These are phyloP conservation scores for Tachysurus vachellii DNA, from an alignment of 2,113 vertebrate genomes.

Conservation along the genomic window DNA sequence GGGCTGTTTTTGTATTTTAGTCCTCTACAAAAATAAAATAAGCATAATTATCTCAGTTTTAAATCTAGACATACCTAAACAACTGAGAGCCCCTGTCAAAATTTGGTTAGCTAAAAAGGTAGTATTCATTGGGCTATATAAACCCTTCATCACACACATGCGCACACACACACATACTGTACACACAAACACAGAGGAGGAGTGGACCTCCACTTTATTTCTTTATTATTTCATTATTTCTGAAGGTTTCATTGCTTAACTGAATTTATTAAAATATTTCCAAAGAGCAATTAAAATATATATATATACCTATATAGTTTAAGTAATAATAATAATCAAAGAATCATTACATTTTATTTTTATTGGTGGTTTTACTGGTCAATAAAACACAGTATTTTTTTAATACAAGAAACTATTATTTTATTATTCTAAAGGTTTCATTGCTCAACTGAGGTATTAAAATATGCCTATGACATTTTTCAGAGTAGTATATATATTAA, in stretches of 20 bases:
- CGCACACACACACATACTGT: background rate
- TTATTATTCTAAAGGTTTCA: background rate
- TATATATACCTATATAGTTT: background rate
- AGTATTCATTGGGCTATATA: background rate
- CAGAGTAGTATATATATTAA: background rate
- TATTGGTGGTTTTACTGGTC: background rate
- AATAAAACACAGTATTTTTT: background rate
- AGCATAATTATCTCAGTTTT: constrained; percentile 43
- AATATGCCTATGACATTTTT: background rate
- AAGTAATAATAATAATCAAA: background rate
- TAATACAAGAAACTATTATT: background rate
- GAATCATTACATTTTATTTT: background rate
- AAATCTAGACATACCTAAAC: constrained; percentile 7
- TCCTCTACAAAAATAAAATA: constrained; percentile 48
- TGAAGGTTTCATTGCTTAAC: no score
- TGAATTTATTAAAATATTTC: no score
- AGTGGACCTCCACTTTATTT: background rate
- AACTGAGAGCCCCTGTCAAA: background rate
- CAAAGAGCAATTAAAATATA: no score
- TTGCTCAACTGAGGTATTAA: background rate
- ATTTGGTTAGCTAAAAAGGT: background rate
- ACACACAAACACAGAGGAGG: background rate
- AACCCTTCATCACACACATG: background rate
- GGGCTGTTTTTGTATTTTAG: constrained; percentile 32
- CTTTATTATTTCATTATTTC: no score